Evolutionary conservation across 2,888 invertebrate genomes (phyloP), one percentile per base, ranked within the genome.

Genomic region (Parascotia fuliginaria): DNA sequence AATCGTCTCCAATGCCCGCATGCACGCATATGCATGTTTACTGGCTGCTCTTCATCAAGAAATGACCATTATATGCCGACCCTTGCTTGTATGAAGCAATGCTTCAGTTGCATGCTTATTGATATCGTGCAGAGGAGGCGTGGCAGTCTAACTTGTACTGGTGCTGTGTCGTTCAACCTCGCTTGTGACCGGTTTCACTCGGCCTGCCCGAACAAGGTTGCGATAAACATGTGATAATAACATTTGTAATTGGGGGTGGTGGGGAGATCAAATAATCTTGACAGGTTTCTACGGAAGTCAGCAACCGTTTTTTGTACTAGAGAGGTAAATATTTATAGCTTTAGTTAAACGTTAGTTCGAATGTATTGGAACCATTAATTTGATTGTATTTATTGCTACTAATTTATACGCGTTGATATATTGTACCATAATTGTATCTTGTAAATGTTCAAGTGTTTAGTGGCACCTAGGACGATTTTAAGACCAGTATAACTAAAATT

Each of bases 131-230:
- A 36, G 46, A 24, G 42, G 56, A 48, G 58, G 60, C 51, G 63
- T 60, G 58, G 63, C 41, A 42, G 77, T 39, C 60, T 77, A 65
- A 33, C 24, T 61, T 65, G 66, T 15, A 57, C 42, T 60, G 81
- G 86, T 62, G 50, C 60, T 36, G 49, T 48, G 45, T 47, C 50
- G 63, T 64, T 59, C 80, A 83, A 75, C 75, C 79, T 80, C 77
- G 73, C 39, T n/a, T 69, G 67, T 82, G 81, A 90, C 90, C 90
- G 89, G 91, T 90, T 89, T 80, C 74, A 70, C 67, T 68, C 65
- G 61, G 69, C 66, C 79, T 70, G 75, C 67, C 75, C 64, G 56
- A 69, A 73, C 83, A 76, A 79, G 79, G 73, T 73, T 75, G 70
- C 73, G 82, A 82, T 87, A 83, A 79, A 72, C 65, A 66, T 66